These are phyloP conservation scores for Protobothrops flavoviridis DNA, from an alignment of 2,113 vertebrate genomes.

Conservation along the genomic window DNA sequence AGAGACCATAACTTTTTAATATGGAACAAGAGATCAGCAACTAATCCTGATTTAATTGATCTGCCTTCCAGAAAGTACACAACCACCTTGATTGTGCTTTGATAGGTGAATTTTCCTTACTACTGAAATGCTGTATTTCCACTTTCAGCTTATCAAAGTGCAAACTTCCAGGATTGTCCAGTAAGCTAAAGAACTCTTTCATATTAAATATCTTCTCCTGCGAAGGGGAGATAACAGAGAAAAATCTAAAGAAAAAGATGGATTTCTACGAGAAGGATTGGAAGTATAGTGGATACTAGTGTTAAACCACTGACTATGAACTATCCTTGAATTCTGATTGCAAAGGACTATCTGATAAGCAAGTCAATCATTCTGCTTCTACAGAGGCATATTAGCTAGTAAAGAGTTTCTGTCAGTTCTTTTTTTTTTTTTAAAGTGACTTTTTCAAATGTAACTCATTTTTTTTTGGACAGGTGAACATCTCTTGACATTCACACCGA, in stretches of 20 bases:
- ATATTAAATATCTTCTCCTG: conserved; percentile 16
- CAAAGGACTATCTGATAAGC: not conserved
- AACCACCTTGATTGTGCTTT: not conserved
- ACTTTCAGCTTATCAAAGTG: conserved; percentile 16
- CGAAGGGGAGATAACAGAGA: not conserved
- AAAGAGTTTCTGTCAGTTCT: not conserved
- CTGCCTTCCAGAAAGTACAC: not conserved
- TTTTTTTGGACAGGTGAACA: not conserved
- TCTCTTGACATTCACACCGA: not conserved
- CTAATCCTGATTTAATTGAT: conserved; percentile 19
- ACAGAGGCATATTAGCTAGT: not conserved
- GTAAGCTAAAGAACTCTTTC: conserved; percentile 25
- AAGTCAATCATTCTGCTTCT: not conserved
- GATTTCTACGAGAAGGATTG: not conserved
- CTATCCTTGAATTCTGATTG: not conserved
- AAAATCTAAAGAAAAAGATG: not conserved
- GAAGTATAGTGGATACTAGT: not conserved
- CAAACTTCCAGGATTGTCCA: conserved; percentile 15
- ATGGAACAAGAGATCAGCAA: not conserved
- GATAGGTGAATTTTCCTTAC: conserved; percentile 8
- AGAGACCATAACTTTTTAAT: not conserved
- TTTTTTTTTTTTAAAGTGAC: not conserved
- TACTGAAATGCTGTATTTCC: conserved; percentile 8
- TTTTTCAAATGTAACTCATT: not conserved
- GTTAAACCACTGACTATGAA: conserved; percentile 16